Evolutionary conservation across 1,140 invertebrate genomes (phyloP).

Genomic region (Hypothenemus hampei): DNA sequence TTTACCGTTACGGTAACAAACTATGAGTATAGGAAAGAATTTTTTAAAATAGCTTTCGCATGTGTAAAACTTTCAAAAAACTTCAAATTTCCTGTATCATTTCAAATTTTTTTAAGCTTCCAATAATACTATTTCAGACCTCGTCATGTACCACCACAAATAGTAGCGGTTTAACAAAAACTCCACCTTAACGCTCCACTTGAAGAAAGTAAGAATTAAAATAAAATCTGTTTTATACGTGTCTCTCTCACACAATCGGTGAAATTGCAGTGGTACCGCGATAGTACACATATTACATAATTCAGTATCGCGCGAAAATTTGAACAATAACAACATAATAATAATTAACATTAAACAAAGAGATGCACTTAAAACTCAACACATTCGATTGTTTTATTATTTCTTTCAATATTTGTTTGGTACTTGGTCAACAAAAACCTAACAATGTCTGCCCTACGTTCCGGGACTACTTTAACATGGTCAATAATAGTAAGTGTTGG

Average conservation of each 20-base stretch:
- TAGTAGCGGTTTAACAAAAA: too few species aligned
- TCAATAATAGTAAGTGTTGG: conserved; percentile 41
- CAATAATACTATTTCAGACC: too few species aligned
- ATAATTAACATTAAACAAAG: neutral
- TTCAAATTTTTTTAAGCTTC: too few species aligned
- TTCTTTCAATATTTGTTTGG: neutral
- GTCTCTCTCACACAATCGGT: conserved; percentile 9
- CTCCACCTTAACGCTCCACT: neutral
- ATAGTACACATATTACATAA: conserved; percentile 7
- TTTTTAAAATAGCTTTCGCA: too few species aligned
- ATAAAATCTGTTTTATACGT: conserved; percentile 21
- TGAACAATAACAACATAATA: neutral
- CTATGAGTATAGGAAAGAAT: too few species aligned
- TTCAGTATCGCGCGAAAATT: neutral
- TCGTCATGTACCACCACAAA: too few species aligned
- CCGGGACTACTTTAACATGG: conserved; percentile 40
- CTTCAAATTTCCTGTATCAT: too few species aligned
- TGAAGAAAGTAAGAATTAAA: conserved; percentile 16
- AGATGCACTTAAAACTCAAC: neutral
- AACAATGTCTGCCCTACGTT: conserved; percentile 43
- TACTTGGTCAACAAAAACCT: conserved; percentile 7
- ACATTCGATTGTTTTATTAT: neutral
- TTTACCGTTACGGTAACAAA: too few species aligned
- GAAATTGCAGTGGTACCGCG: conserved; percentile 6
- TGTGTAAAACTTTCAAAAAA: too few species aligned